Conservation (phyloP, 2,888 invertebrate species). For the Habroteleia sp. region DNA sequence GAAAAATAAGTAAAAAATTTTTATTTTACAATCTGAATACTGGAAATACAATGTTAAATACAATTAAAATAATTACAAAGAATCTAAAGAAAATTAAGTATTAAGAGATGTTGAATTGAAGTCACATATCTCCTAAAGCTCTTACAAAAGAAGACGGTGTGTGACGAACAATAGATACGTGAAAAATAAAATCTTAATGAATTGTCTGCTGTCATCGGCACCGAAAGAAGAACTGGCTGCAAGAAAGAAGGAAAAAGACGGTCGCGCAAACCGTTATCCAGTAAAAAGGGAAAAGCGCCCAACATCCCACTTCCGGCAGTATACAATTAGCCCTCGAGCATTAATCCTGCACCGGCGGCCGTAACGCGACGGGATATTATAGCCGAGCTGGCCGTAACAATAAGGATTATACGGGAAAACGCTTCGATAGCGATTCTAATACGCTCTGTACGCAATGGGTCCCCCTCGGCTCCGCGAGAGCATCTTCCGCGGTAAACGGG, state of each 20-base stretch:
- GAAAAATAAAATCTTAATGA: conserved; percentile 49
- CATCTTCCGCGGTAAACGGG: conserved; percentile 72
- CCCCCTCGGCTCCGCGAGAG: conserved; percentile 53
- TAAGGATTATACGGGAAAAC: conserved; percentile 76
- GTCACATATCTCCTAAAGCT: too few species aligned
- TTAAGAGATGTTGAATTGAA: too few species aligned
- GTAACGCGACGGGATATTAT: conserved; percentile 75
- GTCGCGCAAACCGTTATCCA: conserved; percentile 1
- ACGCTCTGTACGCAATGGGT: conserved; percentile 65
- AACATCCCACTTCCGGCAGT: conserved; percentile 60
- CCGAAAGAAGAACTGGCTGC: conserved; percentile 20
- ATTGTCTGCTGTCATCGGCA: conserved; percentile 53
- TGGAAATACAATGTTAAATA: too few species aligned
- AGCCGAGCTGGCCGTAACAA: conserved; percentile 74
- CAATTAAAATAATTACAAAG: too few species aligned
- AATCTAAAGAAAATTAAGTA: too few species aligned
- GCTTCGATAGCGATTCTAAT: conserved; percentile 78
- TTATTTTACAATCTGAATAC: too few species aligned
- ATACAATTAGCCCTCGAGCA: conserved; percentile 74
- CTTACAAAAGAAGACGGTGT: too few species aligned
- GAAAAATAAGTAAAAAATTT: too few species aligned
- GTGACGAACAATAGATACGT: too few species aligned
- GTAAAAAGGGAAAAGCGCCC: conserved; percentile 30
- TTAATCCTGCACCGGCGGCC: conserved; percentile 72
- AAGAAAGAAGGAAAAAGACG: conserved; percentile 26